These are phyloP conservation scores for Prionace glauca DNA, from an alignment of 2,797 vertebrate genomes.

Conservation along the genomic window DNA sequence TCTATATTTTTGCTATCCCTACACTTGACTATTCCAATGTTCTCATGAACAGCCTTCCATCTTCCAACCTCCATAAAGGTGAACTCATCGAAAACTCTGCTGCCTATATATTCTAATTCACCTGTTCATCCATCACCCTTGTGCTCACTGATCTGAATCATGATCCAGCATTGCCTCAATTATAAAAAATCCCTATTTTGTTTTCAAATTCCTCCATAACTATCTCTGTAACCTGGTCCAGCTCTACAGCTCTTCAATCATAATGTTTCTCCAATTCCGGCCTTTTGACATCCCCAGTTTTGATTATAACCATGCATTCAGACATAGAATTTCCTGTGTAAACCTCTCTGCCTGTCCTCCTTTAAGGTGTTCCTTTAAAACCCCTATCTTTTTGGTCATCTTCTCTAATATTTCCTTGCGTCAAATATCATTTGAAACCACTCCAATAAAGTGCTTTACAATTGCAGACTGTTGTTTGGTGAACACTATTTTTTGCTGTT, in stretches of 20 bases:
- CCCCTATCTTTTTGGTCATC: background rate
- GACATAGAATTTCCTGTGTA: background rate
- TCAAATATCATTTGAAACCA: background rate
- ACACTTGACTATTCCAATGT: background rate
- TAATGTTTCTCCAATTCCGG: background rate
- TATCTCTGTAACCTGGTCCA: background rate
- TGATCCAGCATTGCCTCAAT: background rate
- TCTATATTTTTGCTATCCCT: too few species aligned
- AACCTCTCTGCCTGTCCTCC: background rate
- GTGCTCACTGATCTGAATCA: background rate
- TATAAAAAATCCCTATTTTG: background rate
- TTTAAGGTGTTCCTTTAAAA: background rate
- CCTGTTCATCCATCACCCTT: background rate
- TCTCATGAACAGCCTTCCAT: background rate
- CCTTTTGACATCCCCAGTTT: background rate
- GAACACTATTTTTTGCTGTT: background rate
- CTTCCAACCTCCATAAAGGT: background rate
- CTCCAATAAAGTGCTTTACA: background rate
- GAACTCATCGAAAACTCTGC: background rate
- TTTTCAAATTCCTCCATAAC: background rate
- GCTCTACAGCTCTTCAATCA: background rate
- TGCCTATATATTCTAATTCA: background rate
- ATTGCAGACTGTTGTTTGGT: background rate
- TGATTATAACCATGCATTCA: background rate
- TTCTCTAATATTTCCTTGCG: background rate